phyloP scores from a whole-genome alignment of 2,888 invertebrate genomes.

The Eudasyphora cyanicolor region DNA sequence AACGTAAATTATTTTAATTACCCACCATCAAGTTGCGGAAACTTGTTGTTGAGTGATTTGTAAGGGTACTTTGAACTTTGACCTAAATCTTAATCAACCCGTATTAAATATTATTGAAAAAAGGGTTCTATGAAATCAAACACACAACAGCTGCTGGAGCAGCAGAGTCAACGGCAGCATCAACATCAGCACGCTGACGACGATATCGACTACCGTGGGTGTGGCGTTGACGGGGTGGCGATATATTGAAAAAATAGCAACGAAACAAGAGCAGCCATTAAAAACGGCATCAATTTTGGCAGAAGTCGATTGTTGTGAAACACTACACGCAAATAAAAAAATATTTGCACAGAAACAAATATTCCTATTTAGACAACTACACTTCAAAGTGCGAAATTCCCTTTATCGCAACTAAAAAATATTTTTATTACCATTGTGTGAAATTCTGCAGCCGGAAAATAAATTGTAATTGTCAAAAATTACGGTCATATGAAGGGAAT shows the following conservation, averaged over 20 bases:
- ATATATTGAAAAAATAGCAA: not conserved
- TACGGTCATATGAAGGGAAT: too few species aligned
- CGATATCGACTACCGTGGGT: too few species aligned
- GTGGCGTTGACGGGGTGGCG: not conserved
- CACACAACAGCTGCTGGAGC: not conserved
- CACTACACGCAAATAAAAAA: too few species aligned
- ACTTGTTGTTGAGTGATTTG: constrained; percentile 61
- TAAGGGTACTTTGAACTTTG: constrained; percentile 69
- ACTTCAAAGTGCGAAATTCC: too few species aligned
- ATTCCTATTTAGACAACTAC: too few species aligned
- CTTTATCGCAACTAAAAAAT: too few species aligned
- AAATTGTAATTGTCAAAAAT: too few species aligned
- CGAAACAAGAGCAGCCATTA: not conserved
- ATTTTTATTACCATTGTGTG: too few species aligned
- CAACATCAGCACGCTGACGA: not conserved
- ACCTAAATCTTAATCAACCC: constrained; percentile 67
- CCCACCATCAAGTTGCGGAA: constrained; percentile 61
- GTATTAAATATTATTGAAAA: constrained; percentile 48
- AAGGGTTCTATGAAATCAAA: constrained; percentile 45
- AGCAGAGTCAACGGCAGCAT: not conserved
- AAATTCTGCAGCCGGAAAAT: too few species aligned
- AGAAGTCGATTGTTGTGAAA: too few species aligned
- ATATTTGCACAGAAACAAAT: too few species aligned
- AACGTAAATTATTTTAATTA: constrained; percentile 60
- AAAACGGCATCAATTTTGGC: too few species aligned